Percentiles rank a stretch among this genome's conserved stretches.
These are phyloP conservation scores for Acanthosepion esculentum DNA, from an alignment of 2,888 invertebrate species.

Conservation along the genomic window DNA sequence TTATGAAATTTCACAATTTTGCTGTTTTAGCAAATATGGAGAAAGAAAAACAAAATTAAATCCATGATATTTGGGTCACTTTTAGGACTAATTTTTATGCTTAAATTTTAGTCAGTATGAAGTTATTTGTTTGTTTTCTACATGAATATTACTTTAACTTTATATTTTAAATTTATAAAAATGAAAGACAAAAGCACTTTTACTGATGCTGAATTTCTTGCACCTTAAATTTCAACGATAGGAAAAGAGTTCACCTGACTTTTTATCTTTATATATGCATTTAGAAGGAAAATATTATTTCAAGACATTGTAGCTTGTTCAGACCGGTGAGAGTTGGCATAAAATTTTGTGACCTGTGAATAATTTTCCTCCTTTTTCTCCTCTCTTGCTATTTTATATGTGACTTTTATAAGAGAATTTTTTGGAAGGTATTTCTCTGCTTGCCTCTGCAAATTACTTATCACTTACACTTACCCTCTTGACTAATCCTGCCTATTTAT, in stretches of 20 bases:
- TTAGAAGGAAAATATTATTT: not conserved
- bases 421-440: not conserved
- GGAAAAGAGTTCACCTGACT: not conserved
- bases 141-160: not conserved
- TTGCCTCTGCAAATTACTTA: not conserved
- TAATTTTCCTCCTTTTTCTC: not conserved
- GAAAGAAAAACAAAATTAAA: no score
- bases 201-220: not conserved
- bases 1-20: no score
- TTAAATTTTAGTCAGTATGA: no score
- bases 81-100: no score
- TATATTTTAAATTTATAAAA: not conserved
- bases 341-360: not conserved
- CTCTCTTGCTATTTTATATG: no score
- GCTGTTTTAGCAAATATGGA: no score
- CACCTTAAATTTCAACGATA: not conserved
- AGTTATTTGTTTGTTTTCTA: no score
- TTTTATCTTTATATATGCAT: not conserved
- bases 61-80: no score
- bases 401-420: no score
- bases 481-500: not conserved
- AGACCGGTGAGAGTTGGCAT: slow-evolving; percentile 13
- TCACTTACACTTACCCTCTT: not conserved
- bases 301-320: not conserved
- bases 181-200: no score